These are phyloP conservation scores for Psilopsiagon aurifrons DNA, from an alignment of 2,113 vertebrate genomes.

Conservation along the genomic window DNA sequence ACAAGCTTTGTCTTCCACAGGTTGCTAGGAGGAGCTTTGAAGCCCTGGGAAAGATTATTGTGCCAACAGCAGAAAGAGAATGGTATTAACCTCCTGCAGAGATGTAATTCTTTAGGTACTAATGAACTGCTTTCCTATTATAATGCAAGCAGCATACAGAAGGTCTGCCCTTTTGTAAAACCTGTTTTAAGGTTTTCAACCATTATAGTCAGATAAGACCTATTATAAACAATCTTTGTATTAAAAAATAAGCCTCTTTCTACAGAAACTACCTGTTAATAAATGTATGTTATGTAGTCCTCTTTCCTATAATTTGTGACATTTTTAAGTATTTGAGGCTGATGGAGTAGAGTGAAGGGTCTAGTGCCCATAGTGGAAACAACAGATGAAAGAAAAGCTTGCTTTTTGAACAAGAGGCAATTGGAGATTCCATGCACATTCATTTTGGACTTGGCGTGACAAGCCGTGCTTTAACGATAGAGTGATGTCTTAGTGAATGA, in stretches of 20 bases:
- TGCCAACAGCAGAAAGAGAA: constrained; percentile 25
- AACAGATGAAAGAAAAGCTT: neutral
- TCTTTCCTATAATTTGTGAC: neutral
- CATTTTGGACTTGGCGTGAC: neutral
- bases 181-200: neutral
- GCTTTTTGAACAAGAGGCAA: neutral
- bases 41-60: constrained; percentile 41
- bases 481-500: neutral
- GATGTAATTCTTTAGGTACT: neutral
- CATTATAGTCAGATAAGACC: neutral
- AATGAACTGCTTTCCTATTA: constrained; percentile 26
- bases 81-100: constrained; percentile 26
- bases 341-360: neutral
- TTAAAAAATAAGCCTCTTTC: neutral
- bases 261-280: neutral
- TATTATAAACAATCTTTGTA: neutral
- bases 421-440: neutral
- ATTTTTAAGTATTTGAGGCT: neutral
- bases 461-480: neutral
- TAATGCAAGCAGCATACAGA: neutral
- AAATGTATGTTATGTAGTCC: neutral
- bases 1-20: constrained; percentile 19
- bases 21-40: constrained; percentile 25
- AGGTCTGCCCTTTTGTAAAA: constrained; percentile 8
- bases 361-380: neutral